phyloP scores from a whole-genome alignment of 2,888 invertebrate genomes.

The Endomychus coccineus region DNA sequence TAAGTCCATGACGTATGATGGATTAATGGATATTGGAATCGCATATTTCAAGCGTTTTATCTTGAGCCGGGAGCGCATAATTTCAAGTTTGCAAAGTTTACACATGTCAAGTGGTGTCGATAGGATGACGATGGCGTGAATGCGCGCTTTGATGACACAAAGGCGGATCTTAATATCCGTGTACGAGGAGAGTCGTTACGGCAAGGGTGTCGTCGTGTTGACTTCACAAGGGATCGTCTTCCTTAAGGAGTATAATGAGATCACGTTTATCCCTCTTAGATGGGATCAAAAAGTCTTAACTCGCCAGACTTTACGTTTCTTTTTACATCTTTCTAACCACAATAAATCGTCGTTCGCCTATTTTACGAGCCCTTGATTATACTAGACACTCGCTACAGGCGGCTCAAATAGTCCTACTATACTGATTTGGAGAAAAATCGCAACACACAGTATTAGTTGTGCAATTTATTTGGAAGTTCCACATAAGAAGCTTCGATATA shows the following conservation, averaged over 20 bases:
- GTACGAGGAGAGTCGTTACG: conserved; percentile 10
- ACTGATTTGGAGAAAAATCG: too few relatives aligned
- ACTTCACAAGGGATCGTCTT: conserved; percentile 41
- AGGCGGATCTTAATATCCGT: conserved; percentile 12
- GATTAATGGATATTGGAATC: conserved; percentile 73
- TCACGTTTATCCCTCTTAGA: conserved; percentile 46
- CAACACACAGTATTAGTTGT: too few relatives aligned
- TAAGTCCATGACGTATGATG: conserved; percentile 56
- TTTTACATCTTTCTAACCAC: conserved; percentile 24
- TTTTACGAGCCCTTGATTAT: too few relatives aligned
- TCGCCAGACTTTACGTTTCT: conserved; percentile 37
- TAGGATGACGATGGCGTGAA: conserved; percentile 5
- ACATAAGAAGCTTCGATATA: too few relatives aligned
- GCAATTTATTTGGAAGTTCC: too few relatives aligned
- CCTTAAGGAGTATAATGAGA: conserved; percentile 46
- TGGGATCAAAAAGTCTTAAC: conserved; percentile 41
- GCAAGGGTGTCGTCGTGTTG: conserved; percentile 11
- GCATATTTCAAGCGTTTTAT: conserved; percentile 48
- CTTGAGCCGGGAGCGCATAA: conserved; percentile 33
- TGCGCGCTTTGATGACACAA: conserved; percentile 9
- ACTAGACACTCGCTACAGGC: too few relatives aligned
- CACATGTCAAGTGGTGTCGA: conserved; percentile 23
- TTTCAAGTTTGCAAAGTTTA: conserved; percentile 38
- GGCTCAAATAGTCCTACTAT: too few relatives aligned
- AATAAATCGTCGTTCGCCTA: too few relatives aligned